Evolutionary conservation across 2,888 invertebrate genomes (phyloP), one percentile per base, ranked within the genome.

Genomic region (Pelosia muscerda): DNA sequence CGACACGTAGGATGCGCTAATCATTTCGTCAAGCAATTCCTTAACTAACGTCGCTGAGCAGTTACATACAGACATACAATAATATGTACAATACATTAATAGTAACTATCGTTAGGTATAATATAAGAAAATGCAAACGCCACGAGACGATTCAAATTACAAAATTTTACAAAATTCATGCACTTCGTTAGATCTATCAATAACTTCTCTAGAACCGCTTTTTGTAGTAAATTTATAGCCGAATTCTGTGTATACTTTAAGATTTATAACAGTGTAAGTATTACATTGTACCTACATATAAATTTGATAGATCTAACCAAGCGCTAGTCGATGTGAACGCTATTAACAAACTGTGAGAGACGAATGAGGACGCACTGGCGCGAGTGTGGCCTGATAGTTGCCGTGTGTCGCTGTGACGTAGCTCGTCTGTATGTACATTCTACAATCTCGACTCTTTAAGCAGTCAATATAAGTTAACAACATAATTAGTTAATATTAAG

Each of bases 41-140:
- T 58, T 63, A 57, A 42, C 57, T 66, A 56, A 60, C 19, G 23
- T 42, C 58, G 61, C 42, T 56, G 42, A 60, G 64, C 31, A 15
- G 49, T 31, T 54, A 60, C 60, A 34, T 57, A 68, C 65, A 64
- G 26, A 68, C 57, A 62, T 19, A 53, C 53, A 23, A 60, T 64
- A 25, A 26, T 69, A 80, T 80, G 70, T 81, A 81, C 80, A 81
- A 71, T 70, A 71, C 23, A 65, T 42, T 71, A 73, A 49, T 28
- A 42, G 13, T 65, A 22, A 28, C 25, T 61, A 63, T 55, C 15
- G 15, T 42, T 42, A 42, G 23, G 68, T 73, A 68, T 68, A 74
- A 63, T 69, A 74, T 53, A 23, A 66, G 67, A 77, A 73, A 79
- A 76, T 74, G 69, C 68, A 70, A 72, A 73, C 68, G 64, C 66